Conservation (phyloP, 2,888 invertebrate genomes). For the Agrotis clavis region DNA sequence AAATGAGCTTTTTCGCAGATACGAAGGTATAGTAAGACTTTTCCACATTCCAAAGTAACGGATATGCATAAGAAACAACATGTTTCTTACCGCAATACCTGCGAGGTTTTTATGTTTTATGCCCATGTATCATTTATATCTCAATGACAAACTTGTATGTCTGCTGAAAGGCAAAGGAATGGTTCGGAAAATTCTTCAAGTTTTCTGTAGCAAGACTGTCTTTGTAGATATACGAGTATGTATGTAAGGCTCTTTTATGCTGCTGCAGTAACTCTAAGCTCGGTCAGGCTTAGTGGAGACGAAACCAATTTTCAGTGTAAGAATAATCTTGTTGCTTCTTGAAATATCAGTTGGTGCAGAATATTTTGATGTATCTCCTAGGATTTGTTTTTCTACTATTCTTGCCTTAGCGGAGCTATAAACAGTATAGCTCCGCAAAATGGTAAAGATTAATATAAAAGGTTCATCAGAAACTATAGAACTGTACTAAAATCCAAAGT, state of each 20-base stretch:
- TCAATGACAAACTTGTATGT: conserved; percentile 15
- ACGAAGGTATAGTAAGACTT: conserved; percentile 26
- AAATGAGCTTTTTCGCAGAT: not conserved
- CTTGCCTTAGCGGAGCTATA: no score
- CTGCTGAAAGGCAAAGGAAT: conserved; percentile 32
- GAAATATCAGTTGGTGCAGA: not conserved
- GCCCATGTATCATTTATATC: conserved; percentile 34
- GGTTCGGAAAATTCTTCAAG: conserved; percentile 14
- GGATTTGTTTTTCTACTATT: not conserved
- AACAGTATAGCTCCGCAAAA: not conserved
- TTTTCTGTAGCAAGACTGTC: not conserved
- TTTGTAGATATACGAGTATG: not conserved
- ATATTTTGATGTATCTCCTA: not conserved
- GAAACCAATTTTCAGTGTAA: conserved; percentile 11
- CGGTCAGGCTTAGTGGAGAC: not conserved
- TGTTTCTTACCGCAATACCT: conserved; percentile 16
- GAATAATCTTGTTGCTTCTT: not conserved
- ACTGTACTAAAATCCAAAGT: no score
- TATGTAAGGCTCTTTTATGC: not conserved
- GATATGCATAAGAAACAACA: conserved; percentile 38
- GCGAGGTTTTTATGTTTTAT: conserved; percentile 22
- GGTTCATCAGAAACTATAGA: no score
- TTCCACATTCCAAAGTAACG: conserved; percentile 8
- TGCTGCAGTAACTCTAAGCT: conserved; percentile 12
- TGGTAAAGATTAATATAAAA: not conserved